These are phyloP conservation scores for Agrilus planipennis DNA, from an alignment of 1,140 invertebrate genomes.

Conservation along the genomic window DNA sequence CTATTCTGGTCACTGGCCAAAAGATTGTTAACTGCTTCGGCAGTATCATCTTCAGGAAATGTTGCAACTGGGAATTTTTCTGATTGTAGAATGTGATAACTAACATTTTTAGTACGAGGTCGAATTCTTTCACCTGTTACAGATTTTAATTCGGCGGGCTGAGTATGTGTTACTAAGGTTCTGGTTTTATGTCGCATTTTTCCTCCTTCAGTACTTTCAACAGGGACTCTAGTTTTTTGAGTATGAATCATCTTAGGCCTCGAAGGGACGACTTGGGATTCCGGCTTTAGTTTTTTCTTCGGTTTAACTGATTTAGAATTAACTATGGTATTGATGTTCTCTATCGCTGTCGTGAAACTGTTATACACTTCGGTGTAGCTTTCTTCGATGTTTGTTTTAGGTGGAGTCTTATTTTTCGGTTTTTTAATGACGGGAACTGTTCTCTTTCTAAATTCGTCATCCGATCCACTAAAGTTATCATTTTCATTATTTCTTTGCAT, in stretches of 20 bases:
- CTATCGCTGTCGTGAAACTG: conserved; percentile 41
- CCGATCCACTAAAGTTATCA: conserved; percentile 33
- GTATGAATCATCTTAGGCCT: conserved; percentile 64
- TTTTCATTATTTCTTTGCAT: conserved; percentile 11
- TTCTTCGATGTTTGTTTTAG: conserved; percentile 26
- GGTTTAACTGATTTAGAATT: conserved; percentile 20
- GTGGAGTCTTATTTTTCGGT: conserved; percentile 34
- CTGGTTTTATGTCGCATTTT: conserved; percentile 45
- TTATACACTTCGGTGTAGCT: conserved; percentile 27
- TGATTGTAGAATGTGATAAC: conserved; percentile 41
- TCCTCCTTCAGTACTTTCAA: conserved; percentile 39
- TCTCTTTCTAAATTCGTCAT: conserved; percentile 34
- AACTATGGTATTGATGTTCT: conserved; percentile 42
- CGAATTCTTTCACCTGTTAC: conserved; percentile 37
- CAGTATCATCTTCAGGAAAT: conserved; percentile 27
- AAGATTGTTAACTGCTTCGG: conserved; percentile 25
- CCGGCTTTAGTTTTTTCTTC: conserved; percentile 34
- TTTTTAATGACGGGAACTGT: conserved; percentile 22
- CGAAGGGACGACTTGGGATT: conserved; percentile 30
- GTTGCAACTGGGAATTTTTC: conserved; percentile 31
- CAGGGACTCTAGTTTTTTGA: conserved; percentile 46
- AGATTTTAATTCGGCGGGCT: conserved; percentile 37
- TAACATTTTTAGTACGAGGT: conserved; percentile 50
- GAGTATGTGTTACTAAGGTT: conserved; percentile 43
- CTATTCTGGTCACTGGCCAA: conserved; percentile 14